Evolutionary conservation across 2,797 vertebrate species (phyloP), one percentile per base, ranked within the genome.

Genomic region (Diplodus puntazzo): DNA sequence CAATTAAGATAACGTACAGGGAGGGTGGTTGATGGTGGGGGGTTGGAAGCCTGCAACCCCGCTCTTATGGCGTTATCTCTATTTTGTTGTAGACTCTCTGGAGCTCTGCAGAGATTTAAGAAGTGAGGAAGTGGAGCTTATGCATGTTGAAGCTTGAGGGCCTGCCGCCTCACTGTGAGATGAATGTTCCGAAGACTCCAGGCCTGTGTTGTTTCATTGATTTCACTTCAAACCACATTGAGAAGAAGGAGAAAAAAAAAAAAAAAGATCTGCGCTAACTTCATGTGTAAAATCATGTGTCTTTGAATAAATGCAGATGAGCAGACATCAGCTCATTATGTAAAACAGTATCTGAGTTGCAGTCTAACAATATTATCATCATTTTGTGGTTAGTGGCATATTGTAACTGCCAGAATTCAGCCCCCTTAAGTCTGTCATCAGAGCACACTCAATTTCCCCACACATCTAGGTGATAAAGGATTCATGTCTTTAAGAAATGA

Each of bases 1-100:
- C 89, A 95, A 95, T 95, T 94, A 94, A 92, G 92, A 95, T 95
- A 93, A 93, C 65, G 25, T 49, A 70, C 73, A 50, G 25, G 61
- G 49, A 62, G 58, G 72, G 76, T 69, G 87, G 81, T 77, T 87
- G 83, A 87, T 72, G 77, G 81, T 63, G 77, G 75, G 45, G 67
- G 52, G 4, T 84, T 34, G 71, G 58, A 79, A 79, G 82, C 73
- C 78, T 57, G 74, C 63, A 82, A 82, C 71, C 66, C 58, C 12
- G 21, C 82, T 87, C 77, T 84, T 82, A 77, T 80, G 80, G 81
- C 16, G 50, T 91, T 94, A 92, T 92, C 81, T 89, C 30, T 81
- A 34, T 88, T 89, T 89, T 83, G 82, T 86, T 92, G 87, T 84
- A 83, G 89, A 93, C 80, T 90, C 92, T 90, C 60, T 75, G 69